Conservation (phyloP, 2,888 invertebrate species). For the Lymantria monacha region DNA sequence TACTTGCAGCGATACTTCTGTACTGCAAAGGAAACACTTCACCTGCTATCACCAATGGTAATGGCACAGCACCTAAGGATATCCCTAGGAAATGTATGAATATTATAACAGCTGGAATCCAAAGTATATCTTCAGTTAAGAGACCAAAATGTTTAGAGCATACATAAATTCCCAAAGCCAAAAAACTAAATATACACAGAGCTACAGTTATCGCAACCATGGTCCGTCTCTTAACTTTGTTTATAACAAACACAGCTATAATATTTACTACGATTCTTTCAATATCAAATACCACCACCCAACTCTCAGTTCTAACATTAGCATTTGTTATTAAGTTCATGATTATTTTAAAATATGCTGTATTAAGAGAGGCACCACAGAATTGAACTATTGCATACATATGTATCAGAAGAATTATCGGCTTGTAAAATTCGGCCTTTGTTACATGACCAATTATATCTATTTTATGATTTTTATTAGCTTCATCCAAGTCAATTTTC, state of each 20-base stretch:
- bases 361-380: neutral
- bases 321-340: neutral
- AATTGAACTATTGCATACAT: slow-evolving; percentile 57
- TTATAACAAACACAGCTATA: slow-evolving; percentile 76
- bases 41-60: slow-evolving; percentile 84
- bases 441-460: neutral
- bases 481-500: slow-evolving; percentile 26
- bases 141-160: neutral
- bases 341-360: neutral
- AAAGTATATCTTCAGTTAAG: neutral
- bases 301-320: neutral
- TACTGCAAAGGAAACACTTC: slow-evolving; percentile 83
- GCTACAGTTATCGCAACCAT: neutral
- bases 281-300: slow-evolving; percentile 23
- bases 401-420: slow-evolving; percentile 74
- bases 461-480: neutral
- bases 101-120: neutral
- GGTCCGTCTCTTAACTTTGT: slow-evolving; percentile 45
- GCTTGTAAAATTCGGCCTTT: slow-evolving; percentile 73
- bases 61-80: neutral
- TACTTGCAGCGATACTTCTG: slow-evolving; percentile 68
- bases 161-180: neutral
- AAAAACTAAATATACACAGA: neutral
- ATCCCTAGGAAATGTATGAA: neutral
- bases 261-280: slow-evolving; percentile 77